Evolutionary conservation across 2,113 vertebrate genomes (phyloP).

Genomic region (Nothobranchius kuhntae): DNA sequence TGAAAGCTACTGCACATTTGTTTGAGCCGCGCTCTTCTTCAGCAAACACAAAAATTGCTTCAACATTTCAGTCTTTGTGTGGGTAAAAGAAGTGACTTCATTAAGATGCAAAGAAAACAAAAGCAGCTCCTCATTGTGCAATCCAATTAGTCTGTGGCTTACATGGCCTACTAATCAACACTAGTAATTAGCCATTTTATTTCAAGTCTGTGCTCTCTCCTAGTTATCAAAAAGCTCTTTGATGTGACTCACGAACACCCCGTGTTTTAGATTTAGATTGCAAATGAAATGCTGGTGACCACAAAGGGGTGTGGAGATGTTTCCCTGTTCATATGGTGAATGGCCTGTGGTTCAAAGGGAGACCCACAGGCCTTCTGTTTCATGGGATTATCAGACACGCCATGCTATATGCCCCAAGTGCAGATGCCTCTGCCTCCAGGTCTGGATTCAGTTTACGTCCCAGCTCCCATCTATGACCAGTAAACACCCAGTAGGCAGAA

Average conservation of each 20-base stretch:
- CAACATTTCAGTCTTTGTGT: conserved; percentile 38
- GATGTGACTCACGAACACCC: conserved; percentile 58
- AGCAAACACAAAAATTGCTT: conserved; percentile 31
- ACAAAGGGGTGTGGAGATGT: conserved; percentile 45
- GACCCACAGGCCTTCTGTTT: conserved; percentile 37
- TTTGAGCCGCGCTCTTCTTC: conserved; percentile 10
- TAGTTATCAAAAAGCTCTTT: conserved; percentile 69
- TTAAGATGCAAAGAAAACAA: conserved; percentile 57
- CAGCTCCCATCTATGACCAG: conserved; percentile 35
- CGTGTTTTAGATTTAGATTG: conserved; percentile 68
- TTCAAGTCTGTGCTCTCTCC: conserved; percentile 62
- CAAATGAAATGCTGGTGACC: conserved; percentile 65
- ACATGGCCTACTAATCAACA: conserved; percentile 59
- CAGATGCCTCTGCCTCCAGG: conserved; percentile 4
- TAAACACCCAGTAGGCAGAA: conserved; percentile 13
- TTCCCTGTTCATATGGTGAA: conserved; percentile 47
- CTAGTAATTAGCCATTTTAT: conserved; percentile 70
- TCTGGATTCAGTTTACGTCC: conserved; percentile 21
- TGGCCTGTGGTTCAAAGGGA: conserved; percentile 61
- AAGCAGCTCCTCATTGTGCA: conserved; percentile 49
- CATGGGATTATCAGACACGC: conserved; percentile 40
- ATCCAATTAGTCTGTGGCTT: conserved; percentile 66
- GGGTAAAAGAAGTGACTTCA: conserved; percentile 13
- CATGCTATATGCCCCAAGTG: conserved; percentile 24
- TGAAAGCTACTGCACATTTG: conserved; percentile 19